Evolutionary conservation across 2,113 vertebrate genomes (phyloP), one percentile per base, ranked within the genome.

Genomic region (Xerus inauris): DNA sequence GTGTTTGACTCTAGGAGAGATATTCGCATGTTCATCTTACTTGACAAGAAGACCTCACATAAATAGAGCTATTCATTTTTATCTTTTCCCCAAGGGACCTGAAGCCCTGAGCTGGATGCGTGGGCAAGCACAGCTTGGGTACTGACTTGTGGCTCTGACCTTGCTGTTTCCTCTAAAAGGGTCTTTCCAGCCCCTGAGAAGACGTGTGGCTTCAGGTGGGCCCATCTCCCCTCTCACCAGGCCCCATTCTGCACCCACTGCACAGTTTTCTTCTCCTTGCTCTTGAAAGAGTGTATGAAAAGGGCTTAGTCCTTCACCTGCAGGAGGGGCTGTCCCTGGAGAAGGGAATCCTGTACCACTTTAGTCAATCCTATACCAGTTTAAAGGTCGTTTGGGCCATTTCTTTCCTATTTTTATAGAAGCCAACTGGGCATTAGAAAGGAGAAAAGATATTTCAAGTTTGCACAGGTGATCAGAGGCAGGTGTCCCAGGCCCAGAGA

Each of bases 201-300:
- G 62, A 51, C 9, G 1, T 0, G 6, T 2, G 42, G 49, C 57
- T 40, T 30, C 19, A 3, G 28, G 11, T 11, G 13, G 13, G 32
- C 11, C 16, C 28, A 3, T 35, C 24, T 42, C 57, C 24, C 54
- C 10, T 64, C 19, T 0, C 35, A 7, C 17, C 1, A 0, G 16
- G 8, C n/a, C 76, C 7, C 35, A 69, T 57, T 5, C 81, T 7
- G 5, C 24, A 62, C 26, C 9, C 26, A 16, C 6, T 0, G 1
- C 24, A 0, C 0, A 0, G 5, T 73, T 67, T 2, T 38, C 14
- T 16, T 30, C 8, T 38, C 40, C 40, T 22, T 3, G 9, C 42
- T 1, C 35, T 80, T 30, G 14, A 32, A 13, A 67, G 1, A 42
- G 73, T 47, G 17, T 13, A 20, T 35, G 30, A 69, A 26, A 64